Evolutionary conservation across 2,888 invertebrate genomes (phyloP).

Genomic region (Tetramorium bicarinatum): DNA sequence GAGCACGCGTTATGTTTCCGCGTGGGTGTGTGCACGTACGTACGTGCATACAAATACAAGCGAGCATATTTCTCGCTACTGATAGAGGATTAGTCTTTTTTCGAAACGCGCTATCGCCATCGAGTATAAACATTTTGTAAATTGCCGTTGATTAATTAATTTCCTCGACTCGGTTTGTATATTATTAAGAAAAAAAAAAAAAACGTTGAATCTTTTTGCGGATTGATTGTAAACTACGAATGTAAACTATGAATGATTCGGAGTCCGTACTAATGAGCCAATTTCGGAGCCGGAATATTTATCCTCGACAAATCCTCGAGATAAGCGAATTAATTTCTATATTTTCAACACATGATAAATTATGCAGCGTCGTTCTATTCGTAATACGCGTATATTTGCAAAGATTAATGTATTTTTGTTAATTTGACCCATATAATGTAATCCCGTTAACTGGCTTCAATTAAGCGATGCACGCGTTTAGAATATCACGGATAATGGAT

Average conservation of each 20-base stretch:
- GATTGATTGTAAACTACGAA: background rate
- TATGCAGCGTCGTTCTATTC: background rate
- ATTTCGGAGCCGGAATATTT: background rate
- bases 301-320: too few relatives aligned
- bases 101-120: slow-evolving; percentile 36
- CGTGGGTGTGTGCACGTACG: background rate
- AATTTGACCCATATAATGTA: slow-evolving; percentile 16
- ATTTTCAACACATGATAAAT: background rate
- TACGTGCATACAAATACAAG: background rate
- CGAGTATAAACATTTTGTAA: slow-evolving; percentile 41
- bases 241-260: background rate
- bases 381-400: background rate
- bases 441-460: slow-evolving; percentile 19
- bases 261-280: background rate
- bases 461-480: slow-evolving; percentile 35
- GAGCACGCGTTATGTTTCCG: slow-evolving; percentile 47
- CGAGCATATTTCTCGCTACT: slow-evolving; percentile 40
- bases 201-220: background rate
- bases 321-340: background rate
- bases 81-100: slow-evolving; percentile 31
- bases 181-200: background rate
- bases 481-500: slow-evolving; percentile 46
- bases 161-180: background rate
- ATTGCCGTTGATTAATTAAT: slow-evolving; percentile 22
- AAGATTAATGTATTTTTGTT: slow-evolving; percentile 9